These are phyloP conservation scores for Buceros bicornis DNA, from an alignment of 2,797 vertebrate genomes.

Conservation along the genomic window DNA sequence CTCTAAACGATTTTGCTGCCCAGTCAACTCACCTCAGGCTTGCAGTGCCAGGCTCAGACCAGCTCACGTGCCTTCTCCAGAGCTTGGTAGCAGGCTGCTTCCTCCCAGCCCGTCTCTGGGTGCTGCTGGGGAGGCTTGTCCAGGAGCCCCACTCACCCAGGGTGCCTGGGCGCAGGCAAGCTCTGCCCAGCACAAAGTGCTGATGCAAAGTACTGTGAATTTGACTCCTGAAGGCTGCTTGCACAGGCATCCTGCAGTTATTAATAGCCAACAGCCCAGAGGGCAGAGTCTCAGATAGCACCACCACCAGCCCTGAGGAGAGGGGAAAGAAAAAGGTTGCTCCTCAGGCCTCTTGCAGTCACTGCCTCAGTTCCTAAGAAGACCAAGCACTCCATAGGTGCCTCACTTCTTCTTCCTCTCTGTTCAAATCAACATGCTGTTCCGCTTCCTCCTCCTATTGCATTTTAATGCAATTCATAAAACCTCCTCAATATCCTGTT, in stretches of 20 bases:
- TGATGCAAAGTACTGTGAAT: conserved; percentile 85
- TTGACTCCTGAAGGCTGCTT: conserved; percentile 88
- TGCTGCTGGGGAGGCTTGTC: conserved; percentile 29
- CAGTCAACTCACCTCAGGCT: conserved; percentile 66
- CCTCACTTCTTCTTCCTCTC: neutral
- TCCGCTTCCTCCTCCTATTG: neutral
- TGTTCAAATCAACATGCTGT: neutral
- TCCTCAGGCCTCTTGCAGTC: neutral
- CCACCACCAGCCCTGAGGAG: neutral
- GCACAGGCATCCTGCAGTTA: conserved; percentile 89
- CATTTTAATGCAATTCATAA: neutral
- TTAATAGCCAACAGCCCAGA: conserved; percentile 86
- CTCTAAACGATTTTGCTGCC: neutral
- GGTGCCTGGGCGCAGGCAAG: conserved; percentile 26
- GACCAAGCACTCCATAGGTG: neutral
- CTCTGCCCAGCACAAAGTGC: conserved; percentile 82
- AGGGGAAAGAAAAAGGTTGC: conserved; percentile 56
- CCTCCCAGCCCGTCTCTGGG: conserved; percentile 4
- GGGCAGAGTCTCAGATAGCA: conserved; percentile 80
- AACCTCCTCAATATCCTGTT: neutral
- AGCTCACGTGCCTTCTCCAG: neutral
- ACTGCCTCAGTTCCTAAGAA: neutral
- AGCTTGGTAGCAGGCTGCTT: conserved; percentile 3
- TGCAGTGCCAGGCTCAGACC: conserved; percentile 30
- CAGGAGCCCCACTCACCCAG: conserved; percentile 24